Evolutionary conservation across 2,888 invertebrate genomes (phyloP), one percentile per base, ranked within the genome.

Genomic region (Apamea monoglypha): DNA sequence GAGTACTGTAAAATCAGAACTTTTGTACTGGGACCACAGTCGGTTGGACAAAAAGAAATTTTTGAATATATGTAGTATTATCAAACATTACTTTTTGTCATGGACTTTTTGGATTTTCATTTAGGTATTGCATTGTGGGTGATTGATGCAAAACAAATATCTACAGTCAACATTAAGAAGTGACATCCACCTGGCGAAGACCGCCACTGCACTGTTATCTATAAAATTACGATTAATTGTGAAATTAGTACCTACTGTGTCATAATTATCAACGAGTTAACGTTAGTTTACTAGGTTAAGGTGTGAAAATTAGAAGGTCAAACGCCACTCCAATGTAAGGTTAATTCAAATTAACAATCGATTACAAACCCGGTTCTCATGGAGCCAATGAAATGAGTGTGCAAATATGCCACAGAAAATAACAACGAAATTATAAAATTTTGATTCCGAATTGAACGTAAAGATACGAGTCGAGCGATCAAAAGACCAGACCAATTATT

Each of bases 131-230:
- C 47, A 72, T 74, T 72, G 50, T 68, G 53, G 64, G 83, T 79
- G 80, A 80, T 74, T 74, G 59, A 36, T 78, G 73, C 66, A 29
- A 44, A 67, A 72, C 59, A 81, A 40, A 73, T 78, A 80, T 76
- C 84, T 85, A 82, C 81, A 81, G 63, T 79, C 64, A 78, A 83
- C 74, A 87, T 78, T 77, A 76, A 84, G 82, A 85, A 88, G 78
- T 79, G 86, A 84, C 88, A 88, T 88, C 89, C 92, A 92, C 92
- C 92, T 86, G 86, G 84, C 83, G 80, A 83, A 90, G 83, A 86
- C 86, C 89, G 87, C 88, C 83, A 90, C 90, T 91, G 94, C 93
- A 93, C 93, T 93, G 93, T 91, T 93, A 93, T 91, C 81, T 91
- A 94, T 93, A 93, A 93, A 94, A 93, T 92, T 92, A 92, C 89